Conservation (phyloP, 1,140 invertebrate species). For the Brachionus manjavacas region DNA sequence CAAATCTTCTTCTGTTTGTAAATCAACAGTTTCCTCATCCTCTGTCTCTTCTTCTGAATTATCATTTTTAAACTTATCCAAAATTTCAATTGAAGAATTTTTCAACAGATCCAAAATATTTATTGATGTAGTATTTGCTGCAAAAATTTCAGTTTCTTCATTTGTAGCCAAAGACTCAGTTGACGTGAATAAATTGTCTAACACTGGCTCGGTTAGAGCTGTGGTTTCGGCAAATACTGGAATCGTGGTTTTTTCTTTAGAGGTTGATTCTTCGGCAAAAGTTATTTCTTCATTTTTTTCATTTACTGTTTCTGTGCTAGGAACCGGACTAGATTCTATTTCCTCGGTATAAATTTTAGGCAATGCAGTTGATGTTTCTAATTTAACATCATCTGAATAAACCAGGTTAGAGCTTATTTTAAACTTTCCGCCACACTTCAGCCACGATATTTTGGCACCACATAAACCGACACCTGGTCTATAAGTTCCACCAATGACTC, state of each 20-base stretch:
- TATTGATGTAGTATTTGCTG: background rate
- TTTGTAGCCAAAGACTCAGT: background rate
- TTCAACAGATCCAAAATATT: background rate
- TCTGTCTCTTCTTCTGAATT: background rate
- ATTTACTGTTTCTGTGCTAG: background rate
- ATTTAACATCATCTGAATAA: background rate
- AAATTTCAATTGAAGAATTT: background rate
- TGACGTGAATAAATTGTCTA: background rate
- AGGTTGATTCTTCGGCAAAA: background rate
- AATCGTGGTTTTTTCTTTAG: background rate
- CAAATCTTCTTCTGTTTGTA: background rate
- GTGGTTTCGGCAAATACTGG: background rate
- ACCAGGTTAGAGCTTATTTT: background rate
- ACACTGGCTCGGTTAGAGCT: background rate
- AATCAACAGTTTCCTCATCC: background rate
- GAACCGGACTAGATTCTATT: background rate
- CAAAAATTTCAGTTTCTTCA: background rate
- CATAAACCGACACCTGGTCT: constrained; percentile 39
- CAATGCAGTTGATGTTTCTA: background rate
- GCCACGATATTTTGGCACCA: constrained; percentile 2
- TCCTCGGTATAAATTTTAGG: background rate
- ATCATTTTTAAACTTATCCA: background rate
- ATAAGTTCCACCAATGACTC: constrained; percentile 41
- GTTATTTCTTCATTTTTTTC: background rate
- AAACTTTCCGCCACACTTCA: background rate